phyloP scores from a whole-genome alignment of 2,113 vertebrate species.

The Butorides virescens region DNA sequence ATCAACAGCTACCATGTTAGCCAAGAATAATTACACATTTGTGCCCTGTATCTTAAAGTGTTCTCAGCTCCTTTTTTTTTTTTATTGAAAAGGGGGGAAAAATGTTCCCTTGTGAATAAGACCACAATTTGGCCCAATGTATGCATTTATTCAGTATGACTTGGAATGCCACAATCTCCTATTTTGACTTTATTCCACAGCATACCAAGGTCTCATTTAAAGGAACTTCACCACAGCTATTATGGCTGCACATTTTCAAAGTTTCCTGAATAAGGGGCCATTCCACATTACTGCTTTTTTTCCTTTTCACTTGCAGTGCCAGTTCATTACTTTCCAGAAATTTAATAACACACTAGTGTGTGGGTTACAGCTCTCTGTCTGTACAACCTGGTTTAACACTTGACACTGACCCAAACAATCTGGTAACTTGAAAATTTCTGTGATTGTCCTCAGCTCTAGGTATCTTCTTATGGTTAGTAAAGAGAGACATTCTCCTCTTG shows the following conservation, averaged over 20 bases:
- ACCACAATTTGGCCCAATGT: slow-evolving; percentile 42
- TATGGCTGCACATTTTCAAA: slow-evolving; percentile 53
- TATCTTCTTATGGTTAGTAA: background rate
- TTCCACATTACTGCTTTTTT: slow-evolving; percentile 38
- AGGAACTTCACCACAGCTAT: slow-evolving; percentile 49
- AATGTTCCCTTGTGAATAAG: slow-evolving; percentile 45
- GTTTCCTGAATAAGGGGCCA: slow-evolving; percentile 29
- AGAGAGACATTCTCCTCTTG: background rate
- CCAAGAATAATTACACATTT: slow-evolving; percentile 70
- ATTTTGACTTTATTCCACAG: slow-evolving; percentile 54
- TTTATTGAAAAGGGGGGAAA: background rate
- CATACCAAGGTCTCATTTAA: slow-evolving; percentile 47
- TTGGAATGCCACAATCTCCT: slow-evolving; percentile 50
- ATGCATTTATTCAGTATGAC: slow-evolving; percentile 50
- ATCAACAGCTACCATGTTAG: slow-evolving; percentile 67
- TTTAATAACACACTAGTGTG: background rate
- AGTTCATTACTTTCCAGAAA: slow-evolving; percentile 42
- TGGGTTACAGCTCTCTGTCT: background rate
- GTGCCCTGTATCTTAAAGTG: slow-evolving; percentile 64
- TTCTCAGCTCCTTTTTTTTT: slow-evolving; percentile 5
- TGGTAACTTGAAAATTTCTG: background rate
- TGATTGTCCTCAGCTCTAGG: background rate
- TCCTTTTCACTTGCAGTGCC: slow-evolving; percentile 13
- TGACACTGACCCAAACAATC: background rate
- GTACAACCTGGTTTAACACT: background rate